Evolutionary conservation across 2,888 invertebrate species (phyloP).

Genomic region (Camponotus fellah): DNA sequence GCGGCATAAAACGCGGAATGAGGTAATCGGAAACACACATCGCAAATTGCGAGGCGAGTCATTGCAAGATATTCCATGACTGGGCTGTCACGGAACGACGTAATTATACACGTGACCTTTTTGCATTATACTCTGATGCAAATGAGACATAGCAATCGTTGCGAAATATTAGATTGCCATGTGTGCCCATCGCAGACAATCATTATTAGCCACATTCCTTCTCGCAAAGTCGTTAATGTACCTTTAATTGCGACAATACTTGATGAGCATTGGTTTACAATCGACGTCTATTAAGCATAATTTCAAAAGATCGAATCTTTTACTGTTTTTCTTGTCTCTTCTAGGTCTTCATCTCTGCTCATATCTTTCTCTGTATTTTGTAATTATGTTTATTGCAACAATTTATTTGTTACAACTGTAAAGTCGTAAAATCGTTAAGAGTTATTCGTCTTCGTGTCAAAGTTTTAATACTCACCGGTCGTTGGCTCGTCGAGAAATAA

Average conservation of each 20-base stretch:
- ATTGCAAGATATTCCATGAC: slow-evolving; percentile 15
- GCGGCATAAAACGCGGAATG: slow-evolving; percentile 23
- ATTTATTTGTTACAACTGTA: not conserved
- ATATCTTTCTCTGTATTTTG: not conserved
- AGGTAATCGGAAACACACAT: slow-evolving; percentile 46
- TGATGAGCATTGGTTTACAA: not conserved
- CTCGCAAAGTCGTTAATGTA: not conserved
- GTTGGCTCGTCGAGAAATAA: slow-evolving; percentile 96
- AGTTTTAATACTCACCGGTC: slow-evolving; percentile 86
- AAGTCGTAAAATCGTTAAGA: not conserved
- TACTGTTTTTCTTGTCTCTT: not conserved
- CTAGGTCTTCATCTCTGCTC: not conserved
- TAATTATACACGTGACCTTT: not conserved
- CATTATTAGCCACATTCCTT: not conserved
- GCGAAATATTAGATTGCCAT: slow-evolving; percentile 5
- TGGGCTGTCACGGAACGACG: not conserved
- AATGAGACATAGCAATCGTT: not conserved
- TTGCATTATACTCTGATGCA: not conserved
- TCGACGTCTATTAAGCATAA: not conserved
- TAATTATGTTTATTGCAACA: not conserved
- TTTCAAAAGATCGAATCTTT: not conserved
- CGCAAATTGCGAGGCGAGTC: slow-evolving; percentile 17
- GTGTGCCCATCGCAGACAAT: not conserved
- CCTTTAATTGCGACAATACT: not conserved
- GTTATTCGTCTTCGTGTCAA: not conserved